Evolutionary conservation across 2,797 vertebrate genomes (phyloP), one percentile per base, ranked within the genome.

Genomic region (Lutjanus argentimaculatus): DNA sequence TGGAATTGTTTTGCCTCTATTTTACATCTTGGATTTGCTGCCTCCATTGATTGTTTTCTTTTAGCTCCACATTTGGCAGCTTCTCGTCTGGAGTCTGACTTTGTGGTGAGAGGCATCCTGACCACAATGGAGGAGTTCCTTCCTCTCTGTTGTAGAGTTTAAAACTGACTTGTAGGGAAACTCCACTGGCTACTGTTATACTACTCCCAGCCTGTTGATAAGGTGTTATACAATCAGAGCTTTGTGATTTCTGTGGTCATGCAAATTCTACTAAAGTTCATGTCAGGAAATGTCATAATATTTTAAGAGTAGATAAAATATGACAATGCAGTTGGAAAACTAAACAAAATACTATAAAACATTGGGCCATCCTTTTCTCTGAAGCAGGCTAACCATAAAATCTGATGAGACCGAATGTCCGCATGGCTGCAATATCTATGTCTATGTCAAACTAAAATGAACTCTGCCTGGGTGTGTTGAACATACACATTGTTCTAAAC

Each of bases 41-140:
- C 77, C 61, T 85, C 53, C 64, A 78, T 78, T 84, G 72, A 84
- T 83, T 91, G 77, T 87, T 83, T 89, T 84, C 59, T 79, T 84
- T 67, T 13, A 65, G 59, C 67, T 76, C 30, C 22, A 67, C 63
- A 59, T 88, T 91, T 85, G 84, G 82, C 86, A 81, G 79, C 61
- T 48, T 85, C 22, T 81, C 25, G 3, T 84, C 89, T 88, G 69
- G 59, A 82, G 87, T 83, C 64, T 62, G 58, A 75, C 76, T 77
- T 70, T 68, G 83, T 79, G 82, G 75, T 89, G 70, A 85, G 75
- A 82, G 77, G 77, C 80, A 82, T 81, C 80, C 83, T 82, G 87
- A 88, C 83, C 88, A 91, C 88, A 92, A 78, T 85, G 84, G 88
- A 88, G 72, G 75, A 89, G 90, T 93, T 94, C 88, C 92, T 94